Base-by-base conservation (phyloP, 2,888 invertebrate species). In the Lysandra coridon region DNA sequence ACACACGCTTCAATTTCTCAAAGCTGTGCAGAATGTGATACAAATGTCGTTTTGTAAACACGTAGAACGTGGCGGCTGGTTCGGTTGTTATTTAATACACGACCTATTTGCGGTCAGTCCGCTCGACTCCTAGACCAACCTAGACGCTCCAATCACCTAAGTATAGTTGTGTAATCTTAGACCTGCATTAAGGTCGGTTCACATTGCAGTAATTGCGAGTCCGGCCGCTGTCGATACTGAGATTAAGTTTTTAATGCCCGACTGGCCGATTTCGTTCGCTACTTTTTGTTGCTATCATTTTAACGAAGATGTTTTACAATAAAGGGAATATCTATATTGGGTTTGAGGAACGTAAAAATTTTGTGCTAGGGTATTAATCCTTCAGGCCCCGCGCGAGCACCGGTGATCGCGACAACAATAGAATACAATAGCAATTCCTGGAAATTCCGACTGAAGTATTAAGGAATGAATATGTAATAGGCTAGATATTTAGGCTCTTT, bases 81-180 rank as follows among this genome's bases (percentile, higher is more conserved):
- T 87, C 86, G 87, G 87, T 82, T 88, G 93, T 91, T 92, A 94
- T 94, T 91, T 87, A 92, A 94, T 93, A 87, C 89, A 86, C 90
- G 93, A 90, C 94, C 94, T 89, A 92, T 92, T 94, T 94, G 94
- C 87, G 94, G 94, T 93, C 87, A 89, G 87, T 87, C 84, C 79
- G 83, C 85, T 44, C 37, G 37, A 37, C 37, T 37, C 23, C 69
- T 69, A 69, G 69, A n/a, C 33, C 76, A 53, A 44, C 85, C 84
- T 87, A 87, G 85, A 85, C 86, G 83, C 84, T 85, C 84, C 85
- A 85, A 85, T 85, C 84, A 83, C 85, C 84, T 83, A 83, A 81
- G 82, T 80, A 82, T 80, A 81, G 82, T 83, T 83, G 80, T 79
- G 83, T 84, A 82, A 83, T 84, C 80, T 81, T 83, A 85, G 86